Base-by-base conservation (phyloP, 2,797 vertebrate species). In the Todus mexicanus region DNA sequence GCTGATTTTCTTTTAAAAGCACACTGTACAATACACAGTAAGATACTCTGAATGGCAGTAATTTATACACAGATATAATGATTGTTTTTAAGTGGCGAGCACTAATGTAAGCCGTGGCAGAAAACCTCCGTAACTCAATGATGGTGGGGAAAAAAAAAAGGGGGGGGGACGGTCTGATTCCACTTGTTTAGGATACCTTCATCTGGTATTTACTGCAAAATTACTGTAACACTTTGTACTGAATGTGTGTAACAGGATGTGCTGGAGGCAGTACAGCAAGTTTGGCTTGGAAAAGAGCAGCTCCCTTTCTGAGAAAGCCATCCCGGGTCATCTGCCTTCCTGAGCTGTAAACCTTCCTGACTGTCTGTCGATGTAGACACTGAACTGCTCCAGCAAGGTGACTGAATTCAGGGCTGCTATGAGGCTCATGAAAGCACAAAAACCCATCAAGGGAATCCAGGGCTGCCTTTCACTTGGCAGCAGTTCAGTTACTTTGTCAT, bases 341-440 rank as follows among this genome's bases (percentile, higher is more conserved):
- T 0, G 1, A 68, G 72, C 35, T 40, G 42, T 89, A 92, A 94
- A 64, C 72, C 42, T 43, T 74, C 70, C 87, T 81, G 86, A 54
- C 72, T 66, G 65, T 18, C 82, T 90, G 71, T 48, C 12, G 0
- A 23, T 53, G 81, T 26, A 53, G 86, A 69, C 0, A 0, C 81
- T 89, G 84, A 87, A 69, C 84, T 80, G 83, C 93, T 81, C n/a
- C 92, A 86, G 76, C 82, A 90, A 92, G 93, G 82, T 75, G 95
- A 87, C 90, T 80, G 90, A 82, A 88, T 91, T 80, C 59, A 64
- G n/a, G 68, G 43, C 88, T 61, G 87, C 71, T 84, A 6, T 50
- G 35, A 93, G 92, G 69, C 83, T 87, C 79, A 66, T 54, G 76
- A 87, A 92, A 86, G 77, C 79, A 71, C 72, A 83, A 48, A 64